Evolutionary conservation across 2,113 vertebrate genomes (phyloP), one percentile per base, ranked within the genome.

Genomic region (Miniopterus natalensis): DNA sequence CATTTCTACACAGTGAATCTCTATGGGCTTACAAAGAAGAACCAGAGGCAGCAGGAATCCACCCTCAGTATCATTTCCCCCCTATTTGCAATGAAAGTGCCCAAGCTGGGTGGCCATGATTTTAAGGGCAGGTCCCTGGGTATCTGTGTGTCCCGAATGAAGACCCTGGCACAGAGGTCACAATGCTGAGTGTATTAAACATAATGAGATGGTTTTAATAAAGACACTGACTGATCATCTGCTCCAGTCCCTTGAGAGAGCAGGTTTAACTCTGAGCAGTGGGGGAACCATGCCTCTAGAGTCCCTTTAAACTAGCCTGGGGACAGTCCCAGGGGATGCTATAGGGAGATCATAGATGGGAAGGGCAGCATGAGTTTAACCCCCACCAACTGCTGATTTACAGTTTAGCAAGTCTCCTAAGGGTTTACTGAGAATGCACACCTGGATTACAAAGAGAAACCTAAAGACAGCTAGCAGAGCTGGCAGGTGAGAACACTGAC

Each of bases 261-360:
- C 14, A 94, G 81, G 80, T 77, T 95, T 92, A 90, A 83, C 75
- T 95, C 84, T 80, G n/a, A 96, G 79, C 86, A 95, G 15, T 86
- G 45, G 31, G 73, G 88, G 77, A 97, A 59, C 13, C 45, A 20
- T 23, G 59, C 94, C 88, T 88, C 92, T 63, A 36, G 68, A 92
- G 95, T 65, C 59, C 42, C 75, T 96, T 94, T 88, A 91, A 94
- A 91, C 42, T 68, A 92, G 78, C 77, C 68, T 87, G 63, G 94
- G 61, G 68, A 92, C 14, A 92, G 74, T 79, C 94, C 53, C 59
- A 88, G 42, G n/a, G 51, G 80, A 70, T 53, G 18, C 51, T 55
- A 18, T 0, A 68, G 73, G 84, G 57, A 36, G 86, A 77, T 23
- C 36, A 81, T 80, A 83, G 49, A 75, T n/a, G 47, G 27, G 55